Base-by-base conservation (phyloP, 2,113 vertebrate genomes). In the Seriola quinqueradiata region DNA sequence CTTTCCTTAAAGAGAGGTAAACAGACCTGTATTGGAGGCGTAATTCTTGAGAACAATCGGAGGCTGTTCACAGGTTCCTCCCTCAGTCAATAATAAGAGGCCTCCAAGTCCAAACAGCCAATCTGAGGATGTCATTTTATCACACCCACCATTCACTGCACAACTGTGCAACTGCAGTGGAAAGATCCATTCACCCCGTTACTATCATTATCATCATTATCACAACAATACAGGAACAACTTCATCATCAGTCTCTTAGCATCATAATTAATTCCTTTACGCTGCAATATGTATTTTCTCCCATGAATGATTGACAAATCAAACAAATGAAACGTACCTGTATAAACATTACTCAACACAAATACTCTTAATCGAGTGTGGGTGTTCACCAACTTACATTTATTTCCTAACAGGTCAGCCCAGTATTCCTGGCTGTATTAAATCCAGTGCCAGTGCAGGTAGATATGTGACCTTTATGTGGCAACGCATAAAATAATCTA, bases 41-140 rank as follows among this genome's bases (percentile, higher is more conserved):
- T 91, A 90, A 85, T 90, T 87, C 86, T 69, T 67, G 57, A 90
- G 92, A 94, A 95, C 94, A 95, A 95, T 94, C 84, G 28, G 54
- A 81, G 87, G 75, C 79, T 94, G 91, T 94, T 93, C 91, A 75
- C 72, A 10, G 64, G 55, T 89, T 90, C 92, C 90, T 79, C 94
- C 95, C 79, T 95, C 48, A 40, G 94, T 95, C 93, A 95, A 95
- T 86, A 95, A 64, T 86, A 95, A 64, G 70, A 79, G 77, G 87
- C 63, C 84, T 85, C 79, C 36, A 1, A 38, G 64, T 75, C 80
- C 68, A 59, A 54, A 71, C 77, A 85, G 79, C 83, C 76, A 84
- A 93, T 89, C 77, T 21, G 21, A 83, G 19, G 52, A 21, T 65
- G 36, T 69, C n/a, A 42, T 71, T 75, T 71, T 63, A 59, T 72